Conservation (phyloP, 2,888 invertebrate genomes). For the Chrysotoxum bicinctum region DNA sequence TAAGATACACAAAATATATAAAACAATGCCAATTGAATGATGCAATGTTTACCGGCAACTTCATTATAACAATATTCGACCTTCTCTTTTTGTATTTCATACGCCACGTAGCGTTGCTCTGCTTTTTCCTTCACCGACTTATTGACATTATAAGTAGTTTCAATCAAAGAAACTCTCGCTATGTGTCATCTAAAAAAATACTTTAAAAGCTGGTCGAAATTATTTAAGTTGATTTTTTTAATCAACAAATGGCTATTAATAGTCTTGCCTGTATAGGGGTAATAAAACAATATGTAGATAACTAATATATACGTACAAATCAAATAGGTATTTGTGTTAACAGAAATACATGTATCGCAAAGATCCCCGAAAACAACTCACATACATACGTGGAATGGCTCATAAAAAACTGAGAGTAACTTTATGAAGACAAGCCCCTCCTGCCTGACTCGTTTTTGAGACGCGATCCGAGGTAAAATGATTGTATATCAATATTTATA, state of each 20-base stretch:
- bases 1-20: background rate
- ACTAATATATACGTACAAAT: background rate
- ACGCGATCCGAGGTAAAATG: background rate
- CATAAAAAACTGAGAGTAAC: background rate
- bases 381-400: background rate
- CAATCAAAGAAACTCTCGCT: slow-evolving; percentile 25
- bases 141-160: slow-evolving; percentile 11
- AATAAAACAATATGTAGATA: background rate
- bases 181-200: slow-evolving; percentile 26
- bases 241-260: slow-evolving; percentile 5
- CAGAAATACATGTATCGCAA: background rate
- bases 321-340: background rate
- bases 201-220: slow-evolving; percentile 34
- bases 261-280: background rate
- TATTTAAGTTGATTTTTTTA: slow-evolving; percentile 4
- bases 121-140: slow-evolving; percentile 21
- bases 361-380: background rate
- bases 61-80: slow-evolving; percentile 39
- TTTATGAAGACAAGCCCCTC: slow-evolving; percentile 2
- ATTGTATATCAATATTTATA: background rate
- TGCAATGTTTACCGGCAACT: slow-evolving; percentile 50
- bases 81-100: slow-evolving; percentile 34
- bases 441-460: background rate
- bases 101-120: slow-evolving; percentile 9
- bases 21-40: slow-evolving; percentile 50